A percentile compares a stretch with the other conserved stretches of the same genome.
Evolutionary conservation across 92 coral and sea anemone genomes (phyloP).

Genomic region (Epizoanthus illoricatus): DNA sequence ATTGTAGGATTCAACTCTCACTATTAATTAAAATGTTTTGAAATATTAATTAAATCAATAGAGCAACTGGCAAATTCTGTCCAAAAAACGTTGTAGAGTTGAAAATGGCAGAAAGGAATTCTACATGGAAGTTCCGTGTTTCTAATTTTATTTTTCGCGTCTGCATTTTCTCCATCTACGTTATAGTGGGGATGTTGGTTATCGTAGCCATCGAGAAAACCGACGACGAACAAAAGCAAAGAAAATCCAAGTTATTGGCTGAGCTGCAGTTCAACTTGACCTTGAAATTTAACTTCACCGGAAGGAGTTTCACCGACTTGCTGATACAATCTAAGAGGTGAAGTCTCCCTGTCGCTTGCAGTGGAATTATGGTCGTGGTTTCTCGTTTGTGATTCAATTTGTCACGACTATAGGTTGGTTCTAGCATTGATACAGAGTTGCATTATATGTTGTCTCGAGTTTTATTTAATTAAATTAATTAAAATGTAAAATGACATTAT

Average conservation of each 20-base stretch:
- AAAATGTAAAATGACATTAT: too few relatives aligned
- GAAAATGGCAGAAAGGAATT: not conserved
- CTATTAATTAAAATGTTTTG: too few relatives aligned
- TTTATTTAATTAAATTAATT: too few relatives aligned
- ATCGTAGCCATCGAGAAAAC: constrained; percentile 28
- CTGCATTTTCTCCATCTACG: not conserved
- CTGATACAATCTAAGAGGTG: constrained; percentile 1
- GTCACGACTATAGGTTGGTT: constrained; percentile 26
- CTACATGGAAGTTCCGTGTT: not conserved
- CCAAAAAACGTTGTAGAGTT: not conserved
- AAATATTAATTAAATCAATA: too few relatives aligned
- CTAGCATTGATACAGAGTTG: too few relatives aligned
- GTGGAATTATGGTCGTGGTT: constrained; percentile 15
- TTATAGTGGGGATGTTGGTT: not conserved
- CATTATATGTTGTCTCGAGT: too few relatives aligned
- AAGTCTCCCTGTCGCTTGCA: constrained; percentile 7
- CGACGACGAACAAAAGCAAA: not conserved
- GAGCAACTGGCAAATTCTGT: too few relatives aligned
- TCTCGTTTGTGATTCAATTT: constrained; percentile 19
- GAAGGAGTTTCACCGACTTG: constrained; percentile 3
- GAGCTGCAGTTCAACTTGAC: constrained; percentile 6
- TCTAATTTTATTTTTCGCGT: not conserved
- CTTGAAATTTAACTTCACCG: not conserved
- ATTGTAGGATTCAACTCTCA: too few relatives aligned
- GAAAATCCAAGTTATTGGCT: not conserved